Conservation (phyloP, 2,113 vertebrate species). For the Malurus cyaneus region DNA sequence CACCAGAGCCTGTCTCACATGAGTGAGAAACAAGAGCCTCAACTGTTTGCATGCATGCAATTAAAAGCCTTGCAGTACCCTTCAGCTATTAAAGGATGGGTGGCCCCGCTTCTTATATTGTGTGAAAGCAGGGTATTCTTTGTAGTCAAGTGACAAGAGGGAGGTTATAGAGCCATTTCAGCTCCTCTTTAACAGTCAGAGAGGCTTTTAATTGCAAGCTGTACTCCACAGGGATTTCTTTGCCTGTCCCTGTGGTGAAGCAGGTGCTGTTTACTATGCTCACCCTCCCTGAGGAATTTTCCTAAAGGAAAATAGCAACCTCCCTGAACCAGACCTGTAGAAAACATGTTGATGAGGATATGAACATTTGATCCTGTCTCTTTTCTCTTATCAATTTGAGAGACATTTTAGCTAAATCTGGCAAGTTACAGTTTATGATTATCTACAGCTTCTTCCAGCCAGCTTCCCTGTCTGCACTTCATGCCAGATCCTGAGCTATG, state of each 20-base stretch:
- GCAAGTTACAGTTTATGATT: not conserved
- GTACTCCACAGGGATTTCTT: not conserved
- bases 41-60: not conserved
- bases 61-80: not conserved
- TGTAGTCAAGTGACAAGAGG: not conserved
- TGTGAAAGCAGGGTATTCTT: not conserved
- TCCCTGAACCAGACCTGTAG: not conserved
- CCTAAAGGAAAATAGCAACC: not conserved
- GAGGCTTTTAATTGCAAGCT: not conserved
- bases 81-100: conserved; percentile 15
- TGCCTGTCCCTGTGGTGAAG: not conserved
- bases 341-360: not conserved
- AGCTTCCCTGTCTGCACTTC: not conserved
- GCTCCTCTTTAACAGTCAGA: not conserved
- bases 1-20: not conserved
- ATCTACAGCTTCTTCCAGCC: not conserved
- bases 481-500: not conserved
- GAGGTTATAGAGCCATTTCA: not conserved
- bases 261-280: not conserved
- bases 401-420: not conserved
- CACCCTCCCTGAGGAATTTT: not conserved
- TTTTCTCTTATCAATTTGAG: not conserved
- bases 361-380: not conserved
- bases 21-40: not conserved
- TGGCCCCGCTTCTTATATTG: not conserved